These are phyloP conservation scores for Aegithalos caudatus DNA, from an alignment of 2,113 vertebrate species.

Conservation along the genomic window DNA sequence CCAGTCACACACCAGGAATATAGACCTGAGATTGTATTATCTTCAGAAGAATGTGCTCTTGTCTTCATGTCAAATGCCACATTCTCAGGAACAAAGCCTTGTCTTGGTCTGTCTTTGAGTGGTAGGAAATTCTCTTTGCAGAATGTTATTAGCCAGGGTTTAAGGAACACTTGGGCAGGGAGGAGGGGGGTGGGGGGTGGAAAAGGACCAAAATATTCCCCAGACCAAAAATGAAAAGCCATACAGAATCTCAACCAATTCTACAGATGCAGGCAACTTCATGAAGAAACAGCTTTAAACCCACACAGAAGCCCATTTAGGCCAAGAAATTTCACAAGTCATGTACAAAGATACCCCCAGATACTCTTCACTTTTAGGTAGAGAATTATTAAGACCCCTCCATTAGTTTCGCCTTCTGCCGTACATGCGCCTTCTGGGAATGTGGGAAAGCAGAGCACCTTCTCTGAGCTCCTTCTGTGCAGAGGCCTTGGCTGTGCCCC, in stretches of 20 bases:
- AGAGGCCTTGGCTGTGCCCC: background rate
- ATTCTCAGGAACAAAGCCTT: background rate
- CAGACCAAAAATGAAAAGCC: background rate
- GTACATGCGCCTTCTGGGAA: background rate
- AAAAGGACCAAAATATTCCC: background rate
- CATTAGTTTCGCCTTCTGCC: background rate
- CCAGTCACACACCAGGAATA: background rate
- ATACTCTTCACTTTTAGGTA: background rate
- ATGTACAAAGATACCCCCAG: background rate
- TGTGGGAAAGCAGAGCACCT: background rate
- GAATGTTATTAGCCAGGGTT: background rate
- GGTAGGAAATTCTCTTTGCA: background rate
- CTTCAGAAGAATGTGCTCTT: background rate
- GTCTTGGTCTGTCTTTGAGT: background rate
- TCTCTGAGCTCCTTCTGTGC: background rate
- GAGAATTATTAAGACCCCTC: background rate
- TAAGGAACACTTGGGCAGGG: background rate
- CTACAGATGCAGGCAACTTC: background rate
- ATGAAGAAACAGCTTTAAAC: background rate
- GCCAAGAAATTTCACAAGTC: background rate
- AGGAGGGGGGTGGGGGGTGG: accelerated
- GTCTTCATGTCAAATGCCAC: background rate
- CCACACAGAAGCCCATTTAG: background rate
- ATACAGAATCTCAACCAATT: background rate
- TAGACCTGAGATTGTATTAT: background rate